These are phyloP conservation scores for Hemichromis elongatus DNA, from an alignment of 2,113 vertebrate species.

Conservation along the genomic window DNA sequence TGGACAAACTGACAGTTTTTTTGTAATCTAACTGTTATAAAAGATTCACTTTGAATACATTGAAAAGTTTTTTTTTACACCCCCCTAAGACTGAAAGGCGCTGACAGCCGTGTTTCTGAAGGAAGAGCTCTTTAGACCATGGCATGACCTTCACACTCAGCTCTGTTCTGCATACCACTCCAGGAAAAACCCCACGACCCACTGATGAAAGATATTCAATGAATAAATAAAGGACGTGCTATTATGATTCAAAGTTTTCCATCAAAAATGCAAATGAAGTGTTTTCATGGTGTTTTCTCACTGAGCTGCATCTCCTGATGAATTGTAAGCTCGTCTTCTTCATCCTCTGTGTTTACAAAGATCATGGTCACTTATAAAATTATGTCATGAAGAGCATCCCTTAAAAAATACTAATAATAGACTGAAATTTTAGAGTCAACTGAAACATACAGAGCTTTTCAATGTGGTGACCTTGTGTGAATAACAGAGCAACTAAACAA, in stretches of 20 bases:
- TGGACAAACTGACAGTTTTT: not conserved
- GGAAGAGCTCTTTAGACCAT: not conserved
- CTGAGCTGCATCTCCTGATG: not conserved
- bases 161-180: not conserved
- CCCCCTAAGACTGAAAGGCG: not conserved
- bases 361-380: not conserved
- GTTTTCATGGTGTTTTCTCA: not conserved
- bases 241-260: not conserved
- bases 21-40: not conserved
- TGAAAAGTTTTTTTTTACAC: not conserved
- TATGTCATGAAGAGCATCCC: not conserved
- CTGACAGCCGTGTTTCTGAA: not conserved
- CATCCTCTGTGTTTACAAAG: not conserved
- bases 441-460: not conserved
- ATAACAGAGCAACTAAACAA: not conserved
- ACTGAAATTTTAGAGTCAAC: not conserved
- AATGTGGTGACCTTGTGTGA: not conserved
- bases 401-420: not conserved
- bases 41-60: not conserved
- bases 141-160: not conserved
- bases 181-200: not conserved
- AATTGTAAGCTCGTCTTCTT: not conserved
- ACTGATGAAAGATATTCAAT: not conserved
- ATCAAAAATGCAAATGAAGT: not conserved
- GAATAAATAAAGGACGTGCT: not conserved